These are phyloP conservation scores for Anisognathus igniventris DNA, from an alignment of 2,797 vertebrate genomes.

Conservation along the genomic window DNA sequence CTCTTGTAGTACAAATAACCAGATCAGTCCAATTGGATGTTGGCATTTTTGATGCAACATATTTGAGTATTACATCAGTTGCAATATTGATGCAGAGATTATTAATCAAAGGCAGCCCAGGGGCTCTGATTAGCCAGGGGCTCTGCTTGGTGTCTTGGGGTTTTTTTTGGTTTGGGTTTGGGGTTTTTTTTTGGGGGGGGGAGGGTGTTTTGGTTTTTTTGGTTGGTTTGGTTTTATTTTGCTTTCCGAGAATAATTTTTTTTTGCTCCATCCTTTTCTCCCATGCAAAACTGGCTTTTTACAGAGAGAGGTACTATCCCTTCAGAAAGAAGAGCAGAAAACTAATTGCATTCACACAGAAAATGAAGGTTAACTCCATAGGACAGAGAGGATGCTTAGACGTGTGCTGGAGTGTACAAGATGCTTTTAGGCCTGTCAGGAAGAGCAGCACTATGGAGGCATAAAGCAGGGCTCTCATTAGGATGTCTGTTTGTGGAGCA, in stretches of 20 bases:
- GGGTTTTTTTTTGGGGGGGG: background rate
- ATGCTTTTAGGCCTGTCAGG: background rate
- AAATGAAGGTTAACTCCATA: background rate
- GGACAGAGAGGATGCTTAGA: background rate
- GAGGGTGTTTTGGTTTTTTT: fast-evolving
- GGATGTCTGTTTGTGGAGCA: background rate
- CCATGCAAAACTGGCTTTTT: background rate
- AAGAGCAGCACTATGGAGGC: background rate
- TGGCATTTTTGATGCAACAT: background rate
- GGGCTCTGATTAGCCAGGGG: background rate
- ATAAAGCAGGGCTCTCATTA: background rate
- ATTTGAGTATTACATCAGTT: background rate
- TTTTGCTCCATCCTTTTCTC: background rate
- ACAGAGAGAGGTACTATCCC: background rate
- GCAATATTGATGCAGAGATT: background rate
- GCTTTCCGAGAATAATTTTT: background rate
- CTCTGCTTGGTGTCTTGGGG: background rate
- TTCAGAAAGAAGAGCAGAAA: background rate
- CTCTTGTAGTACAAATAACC: background rate
- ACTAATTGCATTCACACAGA: background rate
- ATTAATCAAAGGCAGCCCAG: background rate
- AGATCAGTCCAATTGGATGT: background rate
- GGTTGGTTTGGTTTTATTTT: background rate
- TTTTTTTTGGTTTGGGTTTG: background rate
- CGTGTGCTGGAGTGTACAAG: background rate